Conservation (phyloP, 2,113 vertebrate species). For the Orientallactaga bullata region DNA sequence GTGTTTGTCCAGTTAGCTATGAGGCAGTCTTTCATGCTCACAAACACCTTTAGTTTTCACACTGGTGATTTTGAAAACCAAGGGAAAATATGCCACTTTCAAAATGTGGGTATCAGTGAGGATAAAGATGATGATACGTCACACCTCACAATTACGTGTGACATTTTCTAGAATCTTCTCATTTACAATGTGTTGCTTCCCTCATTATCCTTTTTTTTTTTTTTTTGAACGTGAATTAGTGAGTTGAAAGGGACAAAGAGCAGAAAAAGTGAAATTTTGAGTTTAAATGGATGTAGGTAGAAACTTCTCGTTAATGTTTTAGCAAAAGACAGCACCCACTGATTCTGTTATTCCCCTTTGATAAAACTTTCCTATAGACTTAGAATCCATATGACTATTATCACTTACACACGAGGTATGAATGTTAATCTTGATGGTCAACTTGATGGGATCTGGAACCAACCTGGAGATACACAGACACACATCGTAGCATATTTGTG, state of each 20-base stretch:
- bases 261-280: neutral
- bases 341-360: slow-evolving; percentile 9
- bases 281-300: neutral
- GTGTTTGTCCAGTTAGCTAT: neutral
- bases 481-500: neutral
- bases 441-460: too few relatives aligned
- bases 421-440: neutral
- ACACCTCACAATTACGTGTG: neutral
- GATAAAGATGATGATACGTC: neutral
- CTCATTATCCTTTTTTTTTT: too few relatives aligned
- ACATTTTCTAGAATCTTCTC: neutral
- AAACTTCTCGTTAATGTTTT: neutral
- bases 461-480: too few relatives aligned
- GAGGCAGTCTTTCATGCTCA: neutral
- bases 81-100: neutral
- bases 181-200: neutral
- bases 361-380: neutral
- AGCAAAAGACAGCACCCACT: neutral
- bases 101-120: neutral
- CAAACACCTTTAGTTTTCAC: neutral
- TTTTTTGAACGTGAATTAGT: neutral
- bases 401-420: neutral
- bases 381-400: neutral
- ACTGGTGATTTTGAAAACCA: neutral
- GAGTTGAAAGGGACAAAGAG: neutral